Percentiles rank a stretch among this genome's conserved stretches.
phyloP scores from a whole-genome alignment of 2,797 vertebrate genomes.

The Xyrichtys novacula region DNA sequence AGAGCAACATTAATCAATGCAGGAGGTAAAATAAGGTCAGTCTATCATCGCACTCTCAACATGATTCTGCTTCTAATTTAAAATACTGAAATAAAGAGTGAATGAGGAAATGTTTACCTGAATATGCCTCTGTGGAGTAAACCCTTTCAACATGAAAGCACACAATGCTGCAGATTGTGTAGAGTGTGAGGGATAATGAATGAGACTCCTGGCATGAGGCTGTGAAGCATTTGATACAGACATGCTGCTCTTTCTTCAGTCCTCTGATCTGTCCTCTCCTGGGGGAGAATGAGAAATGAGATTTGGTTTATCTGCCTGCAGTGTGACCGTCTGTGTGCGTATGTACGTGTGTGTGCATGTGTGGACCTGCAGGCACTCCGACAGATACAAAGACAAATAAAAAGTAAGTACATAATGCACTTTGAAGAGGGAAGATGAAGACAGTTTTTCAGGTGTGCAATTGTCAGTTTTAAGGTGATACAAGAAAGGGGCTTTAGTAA shows the following conservation, averaged over 20 bases:
- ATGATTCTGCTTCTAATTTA: not conserved
- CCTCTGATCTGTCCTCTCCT: slow-evolving; percentile 60
- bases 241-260: slow-evolving; percentile 21
- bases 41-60: too few relatives aligned
- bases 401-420: too few relatives aligned
- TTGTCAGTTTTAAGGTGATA: too few relatives aligned
- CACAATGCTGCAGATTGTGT: slow-evolving; percentile 27
- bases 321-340: slow-evolving; percentile 16
- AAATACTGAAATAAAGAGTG: slow-evolving; percentile 8
- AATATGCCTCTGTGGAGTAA: slow-evolving; percentile 15
- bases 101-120: slow-evolving; percentile 1
- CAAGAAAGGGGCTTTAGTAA: too few relatives aligned
- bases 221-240: slow-evolving; percentile 51
- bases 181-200: slow-evolving; percentile 28
- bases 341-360: slow-evolving; percentile 12
- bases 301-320: slow-evolving; percentile 31
- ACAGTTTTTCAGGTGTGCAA: not conserved
- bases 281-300: slow-evolving; percentile 43
- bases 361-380: slow-evolving; percentile 27
- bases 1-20: too few relatives aligned
- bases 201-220: slow-evolving; percentile 27
- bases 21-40: not conserved
- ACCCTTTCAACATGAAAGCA: slow-evolving; percentile 43
- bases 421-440: too few relatives aligned
- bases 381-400: not conserved